Evolutionary conservation across 2,113 vertebrate species (phyloP).

Genomic region (Plestiodon gilberti): DNA sequence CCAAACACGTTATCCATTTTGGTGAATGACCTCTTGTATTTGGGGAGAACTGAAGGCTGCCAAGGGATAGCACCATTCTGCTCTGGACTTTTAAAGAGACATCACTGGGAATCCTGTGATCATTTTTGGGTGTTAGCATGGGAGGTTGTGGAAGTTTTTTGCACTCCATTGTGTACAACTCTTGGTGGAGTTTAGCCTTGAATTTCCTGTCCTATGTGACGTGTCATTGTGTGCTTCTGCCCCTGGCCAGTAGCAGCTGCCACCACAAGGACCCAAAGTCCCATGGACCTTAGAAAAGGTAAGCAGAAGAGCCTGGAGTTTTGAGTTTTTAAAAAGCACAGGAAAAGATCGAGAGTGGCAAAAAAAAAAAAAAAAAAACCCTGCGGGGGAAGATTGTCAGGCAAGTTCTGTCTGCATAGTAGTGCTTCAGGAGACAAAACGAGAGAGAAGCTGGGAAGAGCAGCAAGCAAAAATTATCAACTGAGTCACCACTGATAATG

Average conservation of each 20-base stretch:
- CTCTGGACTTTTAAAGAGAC: not conserved
- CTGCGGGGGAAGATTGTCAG: slow-evolving; percentile 13
- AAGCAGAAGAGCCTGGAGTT: not conserved
- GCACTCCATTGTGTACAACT: not conserved
- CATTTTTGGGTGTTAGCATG: not conserved
- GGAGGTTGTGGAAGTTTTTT: not conserved
- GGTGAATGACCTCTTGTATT: not conserved
- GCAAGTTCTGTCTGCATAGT: slow-evolving; percentile 9
- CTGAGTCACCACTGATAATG: slow-evolving; percentile 69
- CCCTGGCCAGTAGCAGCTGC: too few relatives aligned
- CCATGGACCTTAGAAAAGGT: not conserved
- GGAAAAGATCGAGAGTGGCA: not conserved
- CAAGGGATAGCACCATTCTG: not conserved
- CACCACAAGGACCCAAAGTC: not conserved
- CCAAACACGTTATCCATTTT: not conserved
- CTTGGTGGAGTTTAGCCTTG: not conserved
- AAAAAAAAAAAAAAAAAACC: too few relatives aligned
- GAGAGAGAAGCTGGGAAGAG: not conserved
- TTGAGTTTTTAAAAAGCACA: accelerated
- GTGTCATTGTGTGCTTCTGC: not conserved
- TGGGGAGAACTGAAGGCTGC: not conserved
- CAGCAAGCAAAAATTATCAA: slow-evolving; percentile 56
- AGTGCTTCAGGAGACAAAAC: slow-evolving; percentile 48
- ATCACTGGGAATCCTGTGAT: not conserved
- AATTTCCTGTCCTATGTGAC: not conserved